phyloP scores from a whole-genome alignment of 2,113 vertebrate species.

The Elephantulus edwardii region DNA sequence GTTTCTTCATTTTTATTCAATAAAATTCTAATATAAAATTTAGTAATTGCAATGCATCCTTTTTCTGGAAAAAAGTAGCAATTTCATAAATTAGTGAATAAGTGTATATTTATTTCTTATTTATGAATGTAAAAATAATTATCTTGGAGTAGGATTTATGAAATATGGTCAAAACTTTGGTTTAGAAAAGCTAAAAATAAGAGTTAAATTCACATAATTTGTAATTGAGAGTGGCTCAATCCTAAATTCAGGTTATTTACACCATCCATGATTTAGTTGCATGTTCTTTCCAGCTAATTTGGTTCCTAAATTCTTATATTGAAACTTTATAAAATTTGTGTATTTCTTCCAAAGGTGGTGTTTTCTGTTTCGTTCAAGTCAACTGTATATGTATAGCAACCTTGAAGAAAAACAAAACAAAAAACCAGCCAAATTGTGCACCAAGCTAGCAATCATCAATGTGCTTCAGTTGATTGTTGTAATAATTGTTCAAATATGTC shows the following conservation, averaged over 20 bases:
- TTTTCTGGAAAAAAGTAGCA: neutral
- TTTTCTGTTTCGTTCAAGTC: too few species aligned
- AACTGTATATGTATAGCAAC: neutral
- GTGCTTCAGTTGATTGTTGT: too few species aligned
- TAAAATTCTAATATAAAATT: neutral
- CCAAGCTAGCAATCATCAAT: too few species aligned
- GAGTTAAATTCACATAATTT: neutral
- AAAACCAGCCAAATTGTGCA: too few species aligned
- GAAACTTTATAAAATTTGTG: too few species aligned
- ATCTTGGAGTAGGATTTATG: neutral
- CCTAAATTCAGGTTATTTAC: neutral
- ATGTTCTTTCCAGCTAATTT: neutral
- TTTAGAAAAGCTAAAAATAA: neutral
- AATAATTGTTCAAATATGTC: too few species aligned
- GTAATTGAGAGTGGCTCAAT: neutral
- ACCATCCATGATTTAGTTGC: too few species aligned
- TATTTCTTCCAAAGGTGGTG: too few species aligned
- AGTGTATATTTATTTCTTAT: neutral
- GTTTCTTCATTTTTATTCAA: neutral
- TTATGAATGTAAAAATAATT: neutral
- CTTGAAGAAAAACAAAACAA: neutral
- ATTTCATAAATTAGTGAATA: neutral
- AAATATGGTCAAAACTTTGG: neutral
- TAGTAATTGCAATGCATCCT: neutral
- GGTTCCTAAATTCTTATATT: neutral